A percentile compares a stretch with the other conserved stretches of the same genome.
These are phyloP conservation scores for Diceros bicornis DNA, from an alignment of 2,797 vertebrate species.

Conservation along the genomic window DNA sequence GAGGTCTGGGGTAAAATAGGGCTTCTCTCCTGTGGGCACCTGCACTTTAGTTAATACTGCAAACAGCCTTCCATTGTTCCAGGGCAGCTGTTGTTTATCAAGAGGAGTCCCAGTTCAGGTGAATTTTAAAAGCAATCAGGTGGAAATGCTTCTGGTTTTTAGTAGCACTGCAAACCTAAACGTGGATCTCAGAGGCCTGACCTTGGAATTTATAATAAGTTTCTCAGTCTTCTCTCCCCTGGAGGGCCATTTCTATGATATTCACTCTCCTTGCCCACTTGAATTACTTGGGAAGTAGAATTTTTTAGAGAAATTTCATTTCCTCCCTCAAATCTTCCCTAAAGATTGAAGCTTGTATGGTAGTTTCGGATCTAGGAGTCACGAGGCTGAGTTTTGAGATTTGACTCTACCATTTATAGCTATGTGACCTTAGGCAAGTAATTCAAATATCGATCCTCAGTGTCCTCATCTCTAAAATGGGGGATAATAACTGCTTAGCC, in stretches of 20 bases:
- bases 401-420: background rate
- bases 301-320: background rate
- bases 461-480: conserved; percentile 14
- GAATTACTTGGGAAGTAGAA: background rate
- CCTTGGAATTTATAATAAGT: background rate
- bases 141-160: background rate
- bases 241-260: background rate
- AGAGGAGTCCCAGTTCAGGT: background rate
- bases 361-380: background rate
- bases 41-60: background rate
- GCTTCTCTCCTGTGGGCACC: background rate
- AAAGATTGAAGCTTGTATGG: background rate
- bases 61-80: background rate
- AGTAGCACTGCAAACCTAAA: background rate
- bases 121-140: background rate
- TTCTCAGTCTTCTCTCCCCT: background rate
- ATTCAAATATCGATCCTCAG: background rate
- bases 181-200: background rate
- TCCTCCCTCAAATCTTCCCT: background rate
- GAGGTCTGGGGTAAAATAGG: background rate
- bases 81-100: background rate
- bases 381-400: background rate
- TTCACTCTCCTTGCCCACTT: background rate
- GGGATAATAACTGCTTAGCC: background rate
- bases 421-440: background rate